A percentile compares a stretch with the other conserved stretches of the same genome.
Conservation (phyloP, 2,797 vertebrate genomes). For the Synaphobranchus kaupii region DNA sequence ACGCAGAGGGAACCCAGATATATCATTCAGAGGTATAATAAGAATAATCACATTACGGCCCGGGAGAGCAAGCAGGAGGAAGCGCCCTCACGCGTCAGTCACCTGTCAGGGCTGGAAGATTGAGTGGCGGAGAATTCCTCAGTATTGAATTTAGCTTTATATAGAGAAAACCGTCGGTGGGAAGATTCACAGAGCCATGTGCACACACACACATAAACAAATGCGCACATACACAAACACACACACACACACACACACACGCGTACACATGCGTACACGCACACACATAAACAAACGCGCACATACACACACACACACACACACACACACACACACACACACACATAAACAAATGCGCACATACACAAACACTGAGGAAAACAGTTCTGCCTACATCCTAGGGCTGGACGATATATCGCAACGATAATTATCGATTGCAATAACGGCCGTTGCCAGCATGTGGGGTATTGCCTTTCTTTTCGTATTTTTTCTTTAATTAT, state of each 20-base stretch:
- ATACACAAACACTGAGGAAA: too few species aligned
- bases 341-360: too few species aligned
- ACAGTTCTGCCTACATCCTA: too few species aligned
- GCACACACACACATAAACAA: background rate
- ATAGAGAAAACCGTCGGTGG: background rate
- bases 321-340: too few species aligned
- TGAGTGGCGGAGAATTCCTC: background rate
- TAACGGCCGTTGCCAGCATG: too few species aligned
- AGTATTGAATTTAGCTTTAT: background rate
- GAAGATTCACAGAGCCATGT: background rate
- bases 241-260: background rate
- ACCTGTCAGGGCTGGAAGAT: background rate
- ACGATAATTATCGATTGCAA: too few species aligned
- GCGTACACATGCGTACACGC: background rate
- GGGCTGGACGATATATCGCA: too few species aligned
- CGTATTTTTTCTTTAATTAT: too few species aligned
- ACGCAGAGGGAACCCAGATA: too few species aligned
- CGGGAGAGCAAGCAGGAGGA: background rate
- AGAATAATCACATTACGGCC: background rate
- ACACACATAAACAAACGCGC: background rate
- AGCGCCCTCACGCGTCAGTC: conserved; percentile 7
- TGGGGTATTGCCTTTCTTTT: too few species aligned
- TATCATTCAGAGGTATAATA: background rate
- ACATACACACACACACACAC: too few species aligned
- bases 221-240: background rate